phyloP scores from a whole-genome alignment of 2,888 invertebrate genomes.

The Caenorhabditis panamensis region DNA sequence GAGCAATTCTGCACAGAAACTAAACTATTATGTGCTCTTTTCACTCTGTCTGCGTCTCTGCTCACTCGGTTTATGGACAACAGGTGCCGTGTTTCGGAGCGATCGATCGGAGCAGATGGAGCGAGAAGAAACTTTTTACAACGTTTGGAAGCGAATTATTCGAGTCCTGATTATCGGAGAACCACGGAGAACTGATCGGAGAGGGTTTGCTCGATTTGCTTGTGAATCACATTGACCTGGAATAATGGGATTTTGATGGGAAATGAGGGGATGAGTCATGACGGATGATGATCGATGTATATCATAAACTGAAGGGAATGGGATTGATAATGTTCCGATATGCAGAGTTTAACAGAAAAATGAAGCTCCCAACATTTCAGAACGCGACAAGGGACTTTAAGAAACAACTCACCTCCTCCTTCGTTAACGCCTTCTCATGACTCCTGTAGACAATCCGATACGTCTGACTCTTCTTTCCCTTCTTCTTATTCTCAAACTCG shows the following conservation, averaged over 20 bases:
- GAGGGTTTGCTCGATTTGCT: slow-evolving; percentile 72
- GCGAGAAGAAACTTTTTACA: not conserved
- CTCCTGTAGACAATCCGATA: slow-evolving; percentile 93
- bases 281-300: slow-evolving; percentile 20
- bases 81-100: slow-evolving; percentile 1
- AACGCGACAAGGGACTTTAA: no score
- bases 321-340: no score
- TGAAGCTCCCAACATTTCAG: no score
- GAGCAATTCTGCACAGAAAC: slow-evolving; percentile 1
- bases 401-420: slow-evolving; percentile 87
- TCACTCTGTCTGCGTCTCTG: slow-evolving; percentile 20
- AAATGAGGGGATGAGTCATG: no score
- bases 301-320: no score
- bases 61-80: not conserved
- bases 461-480: slow-evolving; percentile 89
- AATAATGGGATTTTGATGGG: no score
- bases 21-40: slow-evolving; percentile 21
- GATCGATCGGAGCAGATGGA: not conserved
- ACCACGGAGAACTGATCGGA: slow-evolving; percentile 66
- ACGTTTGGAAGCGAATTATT: not conserved
- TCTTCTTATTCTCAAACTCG: slow-evolving; percentile 90
- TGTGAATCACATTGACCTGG: slow-evolving; percentile 77
- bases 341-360: no score
- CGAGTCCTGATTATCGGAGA: slow-evolving; percentile 22
- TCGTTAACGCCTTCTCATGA: slow-evolving; percentile 91